These are phyloP conservation scores for Climacteris rufus DNA, from an alignment of 2,113 vertebrate species.

Conservation along the genomic window DNA sequence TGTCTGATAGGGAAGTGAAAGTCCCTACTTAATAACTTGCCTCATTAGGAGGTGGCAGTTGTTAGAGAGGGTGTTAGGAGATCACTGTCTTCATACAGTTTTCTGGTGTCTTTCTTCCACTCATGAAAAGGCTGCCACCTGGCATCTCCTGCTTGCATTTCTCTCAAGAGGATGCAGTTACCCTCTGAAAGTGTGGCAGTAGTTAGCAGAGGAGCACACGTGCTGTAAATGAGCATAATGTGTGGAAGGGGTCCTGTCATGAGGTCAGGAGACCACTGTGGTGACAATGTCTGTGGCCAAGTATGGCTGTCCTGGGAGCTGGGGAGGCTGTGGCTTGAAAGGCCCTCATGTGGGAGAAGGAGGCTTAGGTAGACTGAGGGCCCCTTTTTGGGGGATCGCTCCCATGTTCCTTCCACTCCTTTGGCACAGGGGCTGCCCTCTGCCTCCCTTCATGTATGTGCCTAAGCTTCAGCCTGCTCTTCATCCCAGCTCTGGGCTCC, in stretches of 20 bases:
- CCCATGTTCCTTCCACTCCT: background rate
- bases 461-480: background rate
- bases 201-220: background rate
- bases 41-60: background rate
- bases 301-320: background rate
- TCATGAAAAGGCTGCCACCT: background rate
- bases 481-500: background rate
- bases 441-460: fast-evolving
- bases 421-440: background rate
- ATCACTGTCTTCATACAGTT: background rate
- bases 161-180: background rate
- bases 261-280: background rate
- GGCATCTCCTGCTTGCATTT: background rate
- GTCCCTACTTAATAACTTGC: background rate
- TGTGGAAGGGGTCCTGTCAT: background rate
- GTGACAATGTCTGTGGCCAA: background rate
- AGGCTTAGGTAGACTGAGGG: background rate
- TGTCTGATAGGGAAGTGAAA: background rate
- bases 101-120: background rate
- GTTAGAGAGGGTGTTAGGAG: background rate
- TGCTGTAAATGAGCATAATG: background rate
- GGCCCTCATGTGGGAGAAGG: background rate
- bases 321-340: background rate
- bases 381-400: background rate
- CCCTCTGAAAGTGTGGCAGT: background rate